A percentile compares a stretch with the other conserved stretches of the same genome.
These are phyloP conservation scores for Pachycephala philippinensis DNA, from an alignment of 2,113 vertebrate species.

Conservation along the genomic window DNA sequence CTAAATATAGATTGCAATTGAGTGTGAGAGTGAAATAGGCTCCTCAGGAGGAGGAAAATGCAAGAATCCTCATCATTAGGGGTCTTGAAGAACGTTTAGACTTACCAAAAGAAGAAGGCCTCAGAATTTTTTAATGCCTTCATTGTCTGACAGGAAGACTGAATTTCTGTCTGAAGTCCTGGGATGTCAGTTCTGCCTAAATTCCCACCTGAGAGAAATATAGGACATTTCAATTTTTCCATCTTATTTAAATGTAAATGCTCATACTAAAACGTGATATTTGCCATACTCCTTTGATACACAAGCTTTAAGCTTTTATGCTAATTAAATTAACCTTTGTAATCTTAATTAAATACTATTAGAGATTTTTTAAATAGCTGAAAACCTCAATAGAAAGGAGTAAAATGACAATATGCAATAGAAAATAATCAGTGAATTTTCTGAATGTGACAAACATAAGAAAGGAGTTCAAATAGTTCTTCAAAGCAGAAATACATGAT, in stretches of 20 bases:
- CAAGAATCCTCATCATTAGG: not conserved
- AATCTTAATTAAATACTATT: not conserved
- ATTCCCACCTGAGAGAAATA: not conserved
- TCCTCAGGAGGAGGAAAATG: not conserved
- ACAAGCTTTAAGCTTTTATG: not conserved
- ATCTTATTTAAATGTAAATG: not conserved
- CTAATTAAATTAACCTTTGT: not conserved
- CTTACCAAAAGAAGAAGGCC: not conserved
- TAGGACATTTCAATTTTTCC: not conserved
- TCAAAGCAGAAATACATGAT: not conserved
- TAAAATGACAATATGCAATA: not conserved
- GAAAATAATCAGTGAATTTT: not conserved
- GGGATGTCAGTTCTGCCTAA: not conserved
- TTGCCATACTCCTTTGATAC: not conserved
- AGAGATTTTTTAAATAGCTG: not conserved
- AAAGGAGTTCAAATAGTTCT: not conserved
- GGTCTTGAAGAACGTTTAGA: not conserved
- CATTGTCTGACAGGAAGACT: not conserved
- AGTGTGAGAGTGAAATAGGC: not conserved
- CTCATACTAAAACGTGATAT: not conserved
- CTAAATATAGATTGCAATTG: slow-evolving; percentile 41
- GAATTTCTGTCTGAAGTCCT: not conserved
- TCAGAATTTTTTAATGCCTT: not conserved
- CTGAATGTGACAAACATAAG: not conserved
- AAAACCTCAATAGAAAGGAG: not conserved